These are phyloP conservation scores for Mesaphorura yosii DNA, from an alignment of 1,140 invertebrate genomes.

Conservation along the genomic window DNA sequence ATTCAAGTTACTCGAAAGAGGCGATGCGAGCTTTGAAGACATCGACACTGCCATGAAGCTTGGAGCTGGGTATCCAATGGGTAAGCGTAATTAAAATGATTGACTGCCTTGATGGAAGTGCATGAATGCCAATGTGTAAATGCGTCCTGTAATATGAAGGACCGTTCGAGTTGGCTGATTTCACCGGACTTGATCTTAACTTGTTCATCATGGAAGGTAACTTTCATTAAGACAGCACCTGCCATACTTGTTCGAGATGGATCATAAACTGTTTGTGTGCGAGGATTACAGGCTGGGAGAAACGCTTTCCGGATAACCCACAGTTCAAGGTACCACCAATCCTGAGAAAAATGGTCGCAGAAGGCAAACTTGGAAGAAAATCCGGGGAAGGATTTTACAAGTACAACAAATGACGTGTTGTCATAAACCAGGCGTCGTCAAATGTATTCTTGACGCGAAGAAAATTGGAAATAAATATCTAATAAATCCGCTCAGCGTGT, in stretches of 20 bases:
- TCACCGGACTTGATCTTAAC: slow-evolving; percentile 56
- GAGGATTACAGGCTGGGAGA: slow-evolving; percentile 62
- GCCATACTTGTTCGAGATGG: too few relatives aligned
- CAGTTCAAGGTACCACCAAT: slow-evolving; percentile 55
- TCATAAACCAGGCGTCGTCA: too few relatives aligned
- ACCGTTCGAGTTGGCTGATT: slow-evolving; percentile 67
- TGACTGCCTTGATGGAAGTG: not conserved
- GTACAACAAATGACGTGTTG: slow-evolving; percentile 41
- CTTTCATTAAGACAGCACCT: not conserved
- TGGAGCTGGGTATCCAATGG: slow-evolving; percentile 62
- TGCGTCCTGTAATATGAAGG: slow-evolving; percentile 32
- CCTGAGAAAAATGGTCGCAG: slow-evolving; percentile 58
- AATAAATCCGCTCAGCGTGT: too few relatives aligned
- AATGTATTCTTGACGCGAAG: too few relatives aligned
- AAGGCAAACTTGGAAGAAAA: slow-evolving; percentile 73
- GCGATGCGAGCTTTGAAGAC: slow-evolving; percentile 56
- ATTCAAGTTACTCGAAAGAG: slow-evolving; percentile 48
- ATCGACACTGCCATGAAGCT: slow-evolving; percentile 57
- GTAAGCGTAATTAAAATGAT: not conserved
- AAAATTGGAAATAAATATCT: too few relatives aligned
- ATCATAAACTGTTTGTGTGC: too few relatives aligned
- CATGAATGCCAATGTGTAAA: not conserved
- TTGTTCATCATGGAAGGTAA: slow-evolving; percentile 23
- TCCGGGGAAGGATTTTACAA: slow-evolving; percentile 78
- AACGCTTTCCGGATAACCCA: slow-evolving; percentile 62